These are phyloP conservation scores for Drosophila tripunctata DNA, from an alignment of 2,888 invertebrate species.

Conservation along the genomic window DNA sequence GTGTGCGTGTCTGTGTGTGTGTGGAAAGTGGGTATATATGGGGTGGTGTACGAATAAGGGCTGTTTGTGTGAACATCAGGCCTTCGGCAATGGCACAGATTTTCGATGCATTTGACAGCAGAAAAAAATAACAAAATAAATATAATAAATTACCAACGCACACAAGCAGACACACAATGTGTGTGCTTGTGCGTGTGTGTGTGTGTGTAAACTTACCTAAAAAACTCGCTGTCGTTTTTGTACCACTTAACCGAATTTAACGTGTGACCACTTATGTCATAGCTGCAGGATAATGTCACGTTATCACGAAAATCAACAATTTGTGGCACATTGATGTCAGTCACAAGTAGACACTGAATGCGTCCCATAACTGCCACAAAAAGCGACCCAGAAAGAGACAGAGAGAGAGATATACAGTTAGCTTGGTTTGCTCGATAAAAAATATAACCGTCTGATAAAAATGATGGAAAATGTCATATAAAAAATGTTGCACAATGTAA, in stretches of 20 bases:
- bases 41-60: constrained; percentile 6
- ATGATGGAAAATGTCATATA: constrained; percentile 64
- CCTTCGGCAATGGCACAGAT: constrained; percentile 55
- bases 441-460: constrained; percentile 62
- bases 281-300: constrained; percentile 84
- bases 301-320: constrained; percentile 84
- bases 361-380: constrained; percentile 60
- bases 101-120: constrained; percentile 69
- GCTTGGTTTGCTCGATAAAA: constrained; percentile 36
- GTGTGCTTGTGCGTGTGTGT: neutral
- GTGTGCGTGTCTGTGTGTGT: neutral
- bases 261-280: constrained; percentile 84
- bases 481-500: constrained; percentile 54
- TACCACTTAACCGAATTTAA: constrained; percentile 85
- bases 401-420: neutral
- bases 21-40: constrained; percentile 3
- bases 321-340: constrained; percentile 84
- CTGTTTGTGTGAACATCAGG: constrained; percentile 11
- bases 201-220: constrained; percentile 82
- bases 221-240: constrained; percentile 84
- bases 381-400: constrained; percentile 1
- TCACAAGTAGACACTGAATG: constrained; percentile 81
- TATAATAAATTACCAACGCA: constrained; percentile 61
- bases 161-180: neutral
- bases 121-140: constrained; percentile 57